Base-by-base conservation (phyloP, 2,888 invertebrate genomes). In the Chymomyza procnemis region DNA sequence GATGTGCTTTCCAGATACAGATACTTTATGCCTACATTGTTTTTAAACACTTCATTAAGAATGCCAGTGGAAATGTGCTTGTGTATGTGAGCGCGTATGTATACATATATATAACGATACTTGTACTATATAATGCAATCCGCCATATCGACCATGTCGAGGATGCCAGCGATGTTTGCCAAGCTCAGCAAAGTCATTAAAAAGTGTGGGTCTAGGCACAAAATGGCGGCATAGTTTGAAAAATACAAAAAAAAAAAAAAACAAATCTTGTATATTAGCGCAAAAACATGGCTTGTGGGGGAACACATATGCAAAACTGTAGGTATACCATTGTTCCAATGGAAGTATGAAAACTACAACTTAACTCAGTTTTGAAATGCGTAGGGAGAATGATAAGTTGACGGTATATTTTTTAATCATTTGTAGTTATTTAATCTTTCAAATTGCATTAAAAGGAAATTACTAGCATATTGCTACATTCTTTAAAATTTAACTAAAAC, bases 41-140 rank as follows among this genome's bases (percentile, higher is more conserved):
- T 87, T 54, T 82, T 78, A 78, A 84, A 80, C 83, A 84, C 87
- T 84, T 84, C 82, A 84, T 84, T 84, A 84, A 87, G 83, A 84
- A 83, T 79, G 75, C 69, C 48, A 57, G n/a, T 63, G 50, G 4
- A 50, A 18, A 50, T 50, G 14, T 50, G 63, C 64, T 68, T 62
- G 62, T 41, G 46, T n/a, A 19, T 50, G 50, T 50, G 50, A n/a
- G n/a, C n/a, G n/a, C 6, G 5, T 47, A 4, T 47, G 47, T n/a
- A n/a, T n/a, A n/a, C n/a, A n/a, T n/a, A 14, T 47, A 19, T 52
- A 9, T n/a, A 19, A 18, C 57, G 26, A 57, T 34, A 26, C 50
- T 64, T 50, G 48, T 55, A 18, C 46, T 19, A 57, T 19, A 57
- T 18, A 57, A 21, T 64, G 74, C 78, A 79, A 71, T 14, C 54